Conservation (phyloP, 2,888 invertebrate genomes). For the Eudasyphora cyanicolor region DNA sequence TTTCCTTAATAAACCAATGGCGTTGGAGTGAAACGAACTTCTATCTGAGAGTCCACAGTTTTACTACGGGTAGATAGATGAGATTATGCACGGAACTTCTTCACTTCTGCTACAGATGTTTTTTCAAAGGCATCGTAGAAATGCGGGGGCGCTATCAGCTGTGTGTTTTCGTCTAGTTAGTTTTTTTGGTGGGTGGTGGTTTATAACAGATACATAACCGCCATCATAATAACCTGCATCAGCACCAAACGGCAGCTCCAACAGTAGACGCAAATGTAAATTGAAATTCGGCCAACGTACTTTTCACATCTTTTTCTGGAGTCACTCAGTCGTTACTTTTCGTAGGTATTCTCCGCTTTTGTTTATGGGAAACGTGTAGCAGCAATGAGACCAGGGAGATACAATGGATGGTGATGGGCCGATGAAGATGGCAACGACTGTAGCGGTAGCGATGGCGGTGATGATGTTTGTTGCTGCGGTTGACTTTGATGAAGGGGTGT, state of each 20-base stretch:
- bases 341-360: background rate
- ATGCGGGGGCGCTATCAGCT: constrained; percentile 48
- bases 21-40: background rate
- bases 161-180: constrained; percentile 1
- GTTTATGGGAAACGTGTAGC: constrained; percentile 47
- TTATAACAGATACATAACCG: constrained; percentile 49
- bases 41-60: too few species aligned
- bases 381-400: constrained; percentile 18
- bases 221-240: constrained; percentile 51
- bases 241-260: background rate
- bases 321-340: constrained; percentile 37
- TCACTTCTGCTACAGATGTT: background rate
- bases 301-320: constrained; percentile 46
- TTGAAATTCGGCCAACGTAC: constrained; percentile 61
- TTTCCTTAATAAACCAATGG: background rate
- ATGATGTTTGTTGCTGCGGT: constrained; percentile 39
- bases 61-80: too few species aligned
- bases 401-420: constrained; percentile 7
- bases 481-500: constrained; percentile 51
- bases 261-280: constrained; percentile 39
- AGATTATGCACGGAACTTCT: background rate
- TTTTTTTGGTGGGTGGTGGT: constrained; percentile 32
- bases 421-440: background rate
- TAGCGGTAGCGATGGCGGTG: background rate
- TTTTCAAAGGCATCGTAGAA: background rate